These are phyloP conservation scores for Hipposideros armiger DNA, from an alignment of 2,113 vertebrate genomes.

Conservation along the genomic window DNA sequence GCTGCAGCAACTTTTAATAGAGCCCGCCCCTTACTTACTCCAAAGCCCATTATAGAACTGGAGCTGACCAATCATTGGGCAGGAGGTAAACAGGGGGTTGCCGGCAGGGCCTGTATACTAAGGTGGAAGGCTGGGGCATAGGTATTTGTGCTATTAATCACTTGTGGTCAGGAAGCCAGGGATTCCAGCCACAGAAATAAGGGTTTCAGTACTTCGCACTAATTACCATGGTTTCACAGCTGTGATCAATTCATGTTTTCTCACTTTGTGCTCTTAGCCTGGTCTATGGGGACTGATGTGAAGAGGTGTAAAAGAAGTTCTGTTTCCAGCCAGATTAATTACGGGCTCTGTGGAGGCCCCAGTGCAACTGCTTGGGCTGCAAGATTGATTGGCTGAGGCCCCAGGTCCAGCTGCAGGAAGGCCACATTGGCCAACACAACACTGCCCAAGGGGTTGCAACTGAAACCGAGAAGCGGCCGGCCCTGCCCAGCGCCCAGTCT, in stretches of 20 bases:
- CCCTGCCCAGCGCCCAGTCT: background rate
- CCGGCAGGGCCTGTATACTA: background rate
- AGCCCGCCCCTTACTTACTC: background rate
- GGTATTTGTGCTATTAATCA: constrained; percentile 55
- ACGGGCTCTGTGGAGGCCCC: background rate
- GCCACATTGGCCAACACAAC: background rate
- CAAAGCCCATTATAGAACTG: background rate
- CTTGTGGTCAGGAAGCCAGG: background rate
- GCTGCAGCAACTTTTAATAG: background rate
- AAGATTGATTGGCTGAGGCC: constrained; percentile 68
- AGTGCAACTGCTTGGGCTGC: background rate
- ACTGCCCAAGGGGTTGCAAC: background rate
- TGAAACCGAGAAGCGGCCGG: background rate
- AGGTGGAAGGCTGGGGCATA: background rate
- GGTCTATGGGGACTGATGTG: constrained; percentile 63
- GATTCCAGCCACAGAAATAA: constrained; percentile 48
- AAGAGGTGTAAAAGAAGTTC: constrained; percentile 80
- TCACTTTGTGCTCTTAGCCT: constrained; percentile 47
- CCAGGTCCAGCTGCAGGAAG: constrained; percentile 22
- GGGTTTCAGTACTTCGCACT: constrained; percentile 43
- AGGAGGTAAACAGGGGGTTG: background rate
- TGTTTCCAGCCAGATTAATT: constrained; percentile 79
- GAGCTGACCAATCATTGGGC: background rate
- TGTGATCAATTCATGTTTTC: constrained; percentile 77
- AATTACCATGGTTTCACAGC: constrained; percentile 74